These are phyloP conservation scores for Stratiolaelaps scimitus DNA, from an alignment of 1,140 invertebrate species.

Conservation along the genomic window DNA sequence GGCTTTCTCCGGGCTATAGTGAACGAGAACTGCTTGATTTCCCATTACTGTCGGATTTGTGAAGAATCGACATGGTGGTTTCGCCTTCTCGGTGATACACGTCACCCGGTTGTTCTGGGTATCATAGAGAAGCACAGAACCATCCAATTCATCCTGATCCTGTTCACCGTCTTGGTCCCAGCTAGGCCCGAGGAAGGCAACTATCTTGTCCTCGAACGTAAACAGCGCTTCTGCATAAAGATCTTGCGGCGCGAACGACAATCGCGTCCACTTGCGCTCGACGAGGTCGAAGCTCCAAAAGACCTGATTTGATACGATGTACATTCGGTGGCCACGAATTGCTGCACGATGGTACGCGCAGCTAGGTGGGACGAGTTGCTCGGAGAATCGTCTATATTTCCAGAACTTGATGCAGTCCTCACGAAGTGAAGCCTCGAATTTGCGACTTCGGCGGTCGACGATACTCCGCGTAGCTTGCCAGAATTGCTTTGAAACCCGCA, in stretches of 20 bases:
- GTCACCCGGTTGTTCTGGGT: neutral
- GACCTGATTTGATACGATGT: slow-evolving; percentile 7
- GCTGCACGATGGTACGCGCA: slow-evolving; percentile 10
- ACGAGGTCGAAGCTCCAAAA: slow-evolving; percentile 17
- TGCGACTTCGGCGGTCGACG: neutral
- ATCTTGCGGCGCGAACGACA: neutral
- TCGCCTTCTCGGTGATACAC: neutral
- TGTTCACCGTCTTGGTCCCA: slow-evolving; percentile 7
- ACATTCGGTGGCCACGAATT: neutral
- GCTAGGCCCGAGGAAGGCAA: neutral
- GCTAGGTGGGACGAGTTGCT: slow-evolving; percentile 9
- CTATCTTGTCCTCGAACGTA: neutral
- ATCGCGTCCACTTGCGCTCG: neutral
- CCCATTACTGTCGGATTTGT: slow-evolving; percentile 15
- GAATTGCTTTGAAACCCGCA: neutral
- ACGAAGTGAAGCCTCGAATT: neutral
- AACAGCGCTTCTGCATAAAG: neutral
- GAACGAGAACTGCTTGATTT: neutral
- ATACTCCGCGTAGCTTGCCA: neutral
- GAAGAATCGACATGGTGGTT: slow-evolving; percentile 1
- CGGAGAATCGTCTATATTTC: slow-evolving; percentile 10
- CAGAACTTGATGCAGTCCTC: neutral
- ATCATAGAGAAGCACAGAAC: neutral
- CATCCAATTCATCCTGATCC: neutral
- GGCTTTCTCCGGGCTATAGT: slow-evolving; percentile 1